A percentile compares a stretch with the other conserved stretches of the same genome.
Conservation (phyloP, 2,113 vertebrate species). For the Pedetes capensis region DNA sequence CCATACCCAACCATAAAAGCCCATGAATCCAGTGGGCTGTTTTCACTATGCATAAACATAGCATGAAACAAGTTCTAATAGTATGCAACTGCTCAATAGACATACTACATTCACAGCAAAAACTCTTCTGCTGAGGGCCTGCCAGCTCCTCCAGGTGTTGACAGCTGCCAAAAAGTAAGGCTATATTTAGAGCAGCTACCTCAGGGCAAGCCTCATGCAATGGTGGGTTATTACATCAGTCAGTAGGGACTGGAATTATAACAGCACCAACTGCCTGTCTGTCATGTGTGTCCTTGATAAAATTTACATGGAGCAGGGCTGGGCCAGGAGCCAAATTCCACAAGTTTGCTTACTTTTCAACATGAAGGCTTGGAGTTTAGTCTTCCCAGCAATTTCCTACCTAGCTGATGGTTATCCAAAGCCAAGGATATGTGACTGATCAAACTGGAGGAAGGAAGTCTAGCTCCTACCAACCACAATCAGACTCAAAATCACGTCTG, state of each 20-base stretch:
- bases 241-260: slow-evolving; percentile 75
- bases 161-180: slow-evolving; percentile 67
- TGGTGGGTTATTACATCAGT: slow-evolving; percentile 65
- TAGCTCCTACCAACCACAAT: neutral
- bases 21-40: neutral
- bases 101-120: slow-evolving; percentile 24
- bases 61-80: slow-evolving; percentile 18
- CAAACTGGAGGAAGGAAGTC: neutral
- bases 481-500: neutral
- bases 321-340: slow-evolving; percentile 65
- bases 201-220: slow-evolving; percentile 70
- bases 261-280: slow-evolving; percentile 44
- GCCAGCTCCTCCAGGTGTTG: slow-evolving; percentile 65
- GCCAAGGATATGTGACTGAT: neutral
- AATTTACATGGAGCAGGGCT: slow-evolving; percentile 74
- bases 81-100: neutral
- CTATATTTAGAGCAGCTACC: slow-evolving; percentile 79
- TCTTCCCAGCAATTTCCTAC: slow-evolving; percentile 63
- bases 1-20: neutral
- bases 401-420: slow-evolving; percentile 12
- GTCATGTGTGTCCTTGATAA: slow-evolving; percentile 71
- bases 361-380: slow-evolving; percentile 4
- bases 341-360: slow-evolving; percentile 61
- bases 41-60: neutral
- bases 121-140: slow-evolving; percentile 42